A percentile compares a stretch with the other conserved stretches of the same genome.
Evolutionary conservation across 2,797 vertebrate species (phyloP).

Genomic region (Characodon lateralis): DNA sequence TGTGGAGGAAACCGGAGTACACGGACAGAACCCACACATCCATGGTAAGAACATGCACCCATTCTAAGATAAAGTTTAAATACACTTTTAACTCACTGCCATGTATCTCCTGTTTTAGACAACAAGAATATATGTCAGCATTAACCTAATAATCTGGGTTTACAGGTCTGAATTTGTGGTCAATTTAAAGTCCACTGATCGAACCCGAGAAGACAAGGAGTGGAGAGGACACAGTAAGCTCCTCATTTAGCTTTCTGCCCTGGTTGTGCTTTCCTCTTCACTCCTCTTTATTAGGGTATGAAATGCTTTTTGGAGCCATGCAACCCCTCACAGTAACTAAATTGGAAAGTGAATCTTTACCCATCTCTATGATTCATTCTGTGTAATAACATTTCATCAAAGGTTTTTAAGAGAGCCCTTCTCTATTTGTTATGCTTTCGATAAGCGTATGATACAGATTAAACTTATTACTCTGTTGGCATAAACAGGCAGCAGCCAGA

Average conservation of each 20-base stretch:
- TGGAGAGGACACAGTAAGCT: constrained; percentile 44
- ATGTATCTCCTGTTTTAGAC: constrained; percentile 15
- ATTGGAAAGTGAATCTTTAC: constrained; percentile 82
- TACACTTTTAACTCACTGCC: constrained; percentile 16
- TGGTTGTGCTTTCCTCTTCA: constrained; percentile 53
- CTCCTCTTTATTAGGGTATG: constrained; percentile 75
- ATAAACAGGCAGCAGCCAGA: constrained; percentile 82
- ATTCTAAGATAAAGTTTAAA: constrained; percentile 3
- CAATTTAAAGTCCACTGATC: constrained; percentile 65
- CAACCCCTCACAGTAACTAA: constrained; percentile 72
- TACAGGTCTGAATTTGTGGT: constrained; percentile 46
- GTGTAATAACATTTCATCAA: constrained; percentile 85
- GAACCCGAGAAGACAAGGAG: constrained; percentile 48
- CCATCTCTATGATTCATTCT: constrained; percentile 80
- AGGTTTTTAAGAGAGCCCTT: constrained; percentile 72
- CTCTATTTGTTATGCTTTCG: constrained; percentile 79
- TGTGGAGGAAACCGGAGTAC: too few species aligned
- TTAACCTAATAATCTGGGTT: constrained; percentile 30
- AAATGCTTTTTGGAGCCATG: constrained; percentile 75
- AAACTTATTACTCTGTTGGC: constrained; percentile 83
- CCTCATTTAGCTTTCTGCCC: constrained; percentile 61
- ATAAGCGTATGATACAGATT: constrained; percentile 84
- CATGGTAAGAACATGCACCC: too few species aligned
- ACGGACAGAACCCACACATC: too few species aligned
- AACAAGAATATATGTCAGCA: constrained; percentile 23